Conservation (phyloP, 2,888 invertebrate species). For the Boloria selene region DNA sequence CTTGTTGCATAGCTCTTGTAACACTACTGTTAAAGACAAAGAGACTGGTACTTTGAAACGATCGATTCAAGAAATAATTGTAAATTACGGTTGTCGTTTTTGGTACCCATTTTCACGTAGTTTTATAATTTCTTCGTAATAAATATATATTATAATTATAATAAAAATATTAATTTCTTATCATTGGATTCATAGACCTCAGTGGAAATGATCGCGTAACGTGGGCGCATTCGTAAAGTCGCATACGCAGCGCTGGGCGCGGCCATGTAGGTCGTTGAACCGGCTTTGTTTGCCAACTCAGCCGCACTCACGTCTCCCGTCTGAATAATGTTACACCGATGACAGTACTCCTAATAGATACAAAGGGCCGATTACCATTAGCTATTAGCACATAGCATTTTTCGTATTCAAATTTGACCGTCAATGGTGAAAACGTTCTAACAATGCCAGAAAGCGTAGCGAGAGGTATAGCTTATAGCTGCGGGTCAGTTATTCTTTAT, state of each 20-base stretch:
- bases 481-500: constrained; percentile 42
- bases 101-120: not conserved
- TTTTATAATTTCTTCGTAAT: not conserved
- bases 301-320: constrained; percentile 65
- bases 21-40: constrained; percentile 13
- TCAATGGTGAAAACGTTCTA: constrained; percentile 52
- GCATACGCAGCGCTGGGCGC: constrained; percentile 69
- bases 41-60: not conserved
- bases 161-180: constrained; percentile 5
- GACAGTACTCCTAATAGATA: constrained; percentile 46
- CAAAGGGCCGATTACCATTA: constrained; percentile 30
- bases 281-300: constrained; percentile 82
- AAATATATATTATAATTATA: constrained; percentile 2
- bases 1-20: constrained; percentile 10
- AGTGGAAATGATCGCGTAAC: constrained; percentile 59
- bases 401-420: constrained; percentile 29
- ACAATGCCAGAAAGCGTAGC: constrained; percentile 64
- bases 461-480: constrained; percentile 51
- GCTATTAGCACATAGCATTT: constrained; percentile 25
- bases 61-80: not conserved
- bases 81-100: too few species aligned
- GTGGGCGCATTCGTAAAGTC: constrained; percentile 67
- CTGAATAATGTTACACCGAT: constrained; percentile 64
- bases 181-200: constrained; percentile 31
- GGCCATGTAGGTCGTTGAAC: constrained; percentile 76